Base-by-base conservation (phyloP, 2,113 vertebrate species). In the Athene noctua region DNA sequence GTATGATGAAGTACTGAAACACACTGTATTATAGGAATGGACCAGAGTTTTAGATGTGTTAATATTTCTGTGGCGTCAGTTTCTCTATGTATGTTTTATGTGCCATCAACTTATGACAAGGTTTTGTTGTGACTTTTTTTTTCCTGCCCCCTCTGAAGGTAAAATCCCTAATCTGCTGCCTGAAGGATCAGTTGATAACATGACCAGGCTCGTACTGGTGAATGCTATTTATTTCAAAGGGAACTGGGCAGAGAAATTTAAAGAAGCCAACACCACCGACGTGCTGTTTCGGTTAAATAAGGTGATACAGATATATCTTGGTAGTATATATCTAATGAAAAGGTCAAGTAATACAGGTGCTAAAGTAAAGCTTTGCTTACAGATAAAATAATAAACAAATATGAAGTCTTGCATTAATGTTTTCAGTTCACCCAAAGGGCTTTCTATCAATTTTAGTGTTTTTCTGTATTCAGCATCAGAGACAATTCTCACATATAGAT, bases 221-320 rank as follows among this genome's bases (percentile, higher is more conserved):
- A 99, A 99, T 4, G 99, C 99, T 73, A 98, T 99, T 95, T 99
- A 99, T 97, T 99, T 99, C 97, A 99, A 99, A 95, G 99, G 98
- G 3, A 98, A 96, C 49, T 99, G 99, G 99, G 96, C 90, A 94
- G 94, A 98, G 30, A 96, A 95, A 66, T 99, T 99, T 92, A 19
- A 96, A 46, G 91, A 93, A 65, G 77, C 90, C 4, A 19, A 98
- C 30, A 99, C 99, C 36, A 92, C 90, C 23, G 97, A 99, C 70
- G 97, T 97, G 87, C 96, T 97, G 1, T 99, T 99, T 94, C 90
- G 97, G 85, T 30, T 99, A 96, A 99, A 97, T 81, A 94, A 99
- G 98, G 99, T 99, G 88, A 97, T 72, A 8, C 20, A 86, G 23
- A 61, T 47, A 16, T 0, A 0, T 61, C 30, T 62, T 72, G 47